phyloP scores from a whole-genome alignment of 2,888 invertebrate genomes.

The Athetis lepigone region DNA sequence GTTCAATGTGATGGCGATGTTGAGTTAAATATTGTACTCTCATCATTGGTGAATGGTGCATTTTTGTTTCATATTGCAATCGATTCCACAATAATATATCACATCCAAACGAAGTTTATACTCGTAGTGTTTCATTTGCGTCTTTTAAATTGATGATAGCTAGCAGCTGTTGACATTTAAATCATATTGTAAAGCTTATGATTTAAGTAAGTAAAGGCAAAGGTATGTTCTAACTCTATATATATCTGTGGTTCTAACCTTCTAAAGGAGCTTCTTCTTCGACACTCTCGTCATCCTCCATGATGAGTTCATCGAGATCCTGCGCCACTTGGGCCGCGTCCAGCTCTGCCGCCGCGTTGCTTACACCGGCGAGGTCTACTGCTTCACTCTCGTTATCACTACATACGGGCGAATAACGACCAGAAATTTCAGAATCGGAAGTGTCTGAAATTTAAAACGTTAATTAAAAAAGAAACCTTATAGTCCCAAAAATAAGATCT shows the following conservation, averaged over 20 bases:
- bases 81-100: not conserved
- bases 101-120: not conserved
- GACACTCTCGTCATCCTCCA: slow-evolving; percentile 83
- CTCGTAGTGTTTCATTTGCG: not conserved
- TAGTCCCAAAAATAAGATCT: not conserved
- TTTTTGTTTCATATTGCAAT: not conserved
- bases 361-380: slow-evolving; percentile 60
- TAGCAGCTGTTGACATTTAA: too few relatives aligned
- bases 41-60: too few relatives aligned
- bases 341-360: slow-evolving; percentile 64
- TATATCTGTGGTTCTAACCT: slow-evolving; percentile 71
- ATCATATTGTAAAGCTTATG: too few relatives aligned
- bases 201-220: too few relatives aligned
- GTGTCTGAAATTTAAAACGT: slow-evolving; percentile 74
- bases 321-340: slow-evolving; percentile 81
- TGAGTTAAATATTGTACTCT: too few relatives aligned
- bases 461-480: not conserved
- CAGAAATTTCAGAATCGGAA: slow-evolving; percentile 90
- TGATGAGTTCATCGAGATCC: slow-evolving; percentile 83
- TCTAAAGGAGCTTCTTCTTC: slow-evolving; percentile 75
- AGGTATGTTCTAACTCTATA: too few relatives aligned
- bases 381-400: slow-evolving; percentile 85
- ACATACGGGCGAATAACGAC: slow-evolving; percentile 92
- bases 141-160: not conserved
- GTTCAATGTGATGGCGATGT: too few relatives aligned